These are phyloP conservation scores for Lordiphosa clarofinis DNA, from an alignment of 1,140 invertebrate species.

Conservation along the genomic window DNA sequence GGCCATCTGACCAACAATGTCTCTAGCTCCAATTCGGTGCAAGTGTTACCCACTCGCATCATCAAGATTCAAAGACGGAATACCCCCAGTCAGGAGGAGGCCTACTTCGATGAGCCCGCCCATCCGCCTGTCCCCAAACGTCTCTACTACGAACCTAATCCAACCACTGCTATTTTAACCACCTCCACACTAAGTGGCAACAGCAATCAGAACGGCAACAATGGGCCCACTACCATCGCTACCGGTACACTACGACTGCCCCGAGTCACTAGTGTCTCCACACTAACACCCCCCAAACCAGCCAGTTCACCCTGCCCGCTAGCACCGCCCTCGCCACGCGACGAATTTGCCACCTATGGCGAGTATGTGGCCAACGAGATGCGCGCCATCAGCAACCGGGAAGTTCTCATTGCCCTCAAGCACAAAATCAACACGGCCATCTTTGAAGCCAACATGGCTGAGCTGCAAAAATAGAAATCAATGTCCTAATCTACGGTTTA, in stretches of 20 bases:
- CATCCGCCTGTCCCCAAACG: constrained; percentile 53
- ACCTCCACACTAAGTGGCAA: constrained; percentile 28
- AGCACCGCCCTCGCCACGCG: constrained; percentile 33
- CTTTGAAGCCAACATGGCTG: constrained; percentile 76
- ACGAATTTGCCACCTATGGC: constrained; percentile 70
- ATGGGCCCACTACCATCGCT: constrained; percentile 27
- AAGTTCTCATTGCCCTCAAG: constrained; percentile 69
- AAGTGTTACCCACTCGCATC: constrained; percentile 61
- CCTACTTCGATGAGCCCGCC: constrained; percentile 50
- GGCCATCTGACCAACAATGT: constrained; percentile 1
- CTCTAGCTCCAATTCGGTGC: constrained; percentile 35
- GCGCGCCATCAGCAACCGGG: constrained; percentile 63
- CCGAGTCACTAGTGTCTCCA: constrained; percentile 31
- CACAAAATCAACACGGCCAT: constrained; percentile 79
- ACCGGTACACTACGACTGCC: constrained; percentile 44
- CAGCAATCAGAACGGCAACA: constrained; percentile 14
- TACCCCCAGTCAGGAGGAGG: constrained; percentile 44
- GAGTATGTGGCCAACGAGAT: constrained; percentile 78
- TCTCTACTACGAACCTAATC: constrained; percentile 53
- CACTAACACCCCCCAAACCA: constrained; percentile 36
- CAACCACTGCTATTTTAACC: constrained; percentile 47
- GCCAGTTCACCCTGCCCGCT: constrained; percentile 35
- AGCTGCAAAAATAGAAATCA: constrained; percentile 63
- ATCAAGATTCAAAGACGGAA: constrained; percentile 69
- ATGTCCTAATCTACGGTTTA: constrained; percentile 4